These are phyloP conservation scores for Periophthalmus magnuspinnatus DNA, from an alignment of 2,797 vertebrate genomes.

Conservation along the genomic window DNA sequence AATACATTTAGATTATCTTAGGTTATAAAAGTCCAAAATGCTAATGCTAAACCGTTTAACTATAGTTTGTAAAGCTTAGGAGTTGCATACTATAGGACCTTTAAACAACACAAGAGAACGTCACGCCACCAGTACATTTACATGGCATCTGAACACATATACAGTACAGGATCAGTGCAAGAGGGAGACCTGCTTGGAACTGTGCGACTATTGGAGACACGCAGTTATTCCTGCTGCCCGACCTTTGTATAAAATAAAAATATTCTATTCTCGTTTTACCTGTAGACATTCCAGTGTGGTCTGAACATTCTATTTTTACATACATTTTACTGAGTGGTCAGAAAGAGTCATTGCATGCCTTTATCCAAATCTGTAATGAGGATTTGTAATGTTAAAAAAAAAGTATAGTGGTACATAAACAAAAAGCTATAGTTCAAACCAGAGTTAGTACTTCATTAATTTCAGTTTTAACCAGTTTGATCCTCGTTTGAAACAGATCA, in stretches of 20 bases:
- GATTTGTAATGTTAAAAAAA: neutral
- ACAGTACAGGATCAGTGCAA: neutral
- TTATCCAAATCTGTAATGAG: neutral
- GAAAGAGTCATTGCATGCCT: neutral
- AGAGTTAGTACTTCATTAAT: too few relatives aligned
- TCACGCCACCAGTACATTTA: constrained; percentile 6
- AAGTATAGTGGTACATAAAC: neutral
- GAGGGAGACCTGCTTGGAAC: neutral
- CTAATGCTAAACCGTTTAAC: neutral
- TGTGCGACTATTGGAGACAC: neutral
- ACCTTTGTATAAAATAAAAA: neutral
- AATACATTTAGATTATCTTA: too few relatives aligned
- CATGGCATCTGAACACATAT: constrained; percentile 1
- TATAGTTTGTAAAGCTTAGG: neutral
- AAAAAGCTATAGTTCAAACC: too few relatives aligned
- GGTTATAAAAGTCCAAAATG: neutral
- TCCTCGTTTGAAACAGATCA: too few relatives aligned
- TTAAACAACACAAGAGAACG: constrained; percentile 10
- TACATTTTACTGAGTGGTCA: too few relatives aligned
- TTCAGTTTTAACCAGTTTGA: too few relatives aligned
- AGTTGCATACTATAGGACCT: neutral
- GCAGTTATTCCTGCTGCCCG: neutral
- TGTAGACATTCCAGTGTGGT: neutral
- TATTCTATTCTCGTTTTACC: neutral
- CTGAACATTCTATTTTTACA: neutral